Evolutionary conservation across 2,888 invertebrate genomes (phyloP).

Genomic region (Busseola fusca): DNA sequence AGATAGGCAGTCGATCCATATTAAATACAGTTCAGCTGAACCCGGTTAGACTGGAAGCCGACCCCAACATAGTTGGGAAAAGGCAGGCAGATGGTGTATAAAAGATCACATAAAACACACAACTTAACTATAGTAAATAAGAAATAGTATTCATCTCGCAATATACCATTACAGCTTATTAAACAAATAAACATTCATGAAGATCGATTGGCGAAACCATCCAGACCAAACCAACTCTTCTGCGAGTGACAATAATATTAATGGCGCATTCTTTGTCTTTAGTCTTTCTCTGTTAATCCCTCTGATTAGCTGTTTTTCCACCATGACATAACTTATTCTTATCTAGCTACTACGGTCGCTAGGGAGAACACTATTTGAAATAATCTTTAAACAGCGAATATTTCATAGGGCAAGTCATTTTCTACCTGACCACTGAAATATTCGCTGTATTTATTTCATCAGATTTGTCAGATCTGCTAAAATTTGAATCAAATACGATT

Average conservation of each 20-base stretch:
- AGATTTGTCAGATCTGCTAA: background rate
- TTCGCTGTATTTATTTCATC: background rate
- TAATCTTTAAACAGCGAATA: background rate
- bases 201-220: background rate
- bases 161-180: background rate
- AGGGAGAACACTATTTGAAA: background rate
- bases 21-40: too few species aligned
- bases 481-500: conserved; percentile 40
- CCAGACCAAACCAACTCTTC: background rate
- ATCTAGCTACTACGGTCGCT: background rate
- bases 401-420: background rate
- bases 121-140: background rate
- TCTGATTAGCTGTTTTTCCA: background rate
- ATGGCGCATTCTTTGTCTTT: background rate
- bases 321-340: background rate
- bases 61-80: too few species aligned
- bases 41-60: too few species aligned
- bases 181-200: background rate
- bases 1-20: too few species aligned
- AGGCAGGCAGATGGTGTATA: too few species aligned
- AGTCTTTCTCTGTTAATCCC: background rate
- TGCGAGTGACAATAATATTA: background rate
- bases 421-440: background rate
- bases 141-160: background rate
- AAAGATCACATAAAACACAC: too few species aligned